These are phyloP conservation scores for Sphaerophoria taeniata DNA, from an alignment of 2,888 invertebrate genomes.

Conservation along the genomic window DNA sequence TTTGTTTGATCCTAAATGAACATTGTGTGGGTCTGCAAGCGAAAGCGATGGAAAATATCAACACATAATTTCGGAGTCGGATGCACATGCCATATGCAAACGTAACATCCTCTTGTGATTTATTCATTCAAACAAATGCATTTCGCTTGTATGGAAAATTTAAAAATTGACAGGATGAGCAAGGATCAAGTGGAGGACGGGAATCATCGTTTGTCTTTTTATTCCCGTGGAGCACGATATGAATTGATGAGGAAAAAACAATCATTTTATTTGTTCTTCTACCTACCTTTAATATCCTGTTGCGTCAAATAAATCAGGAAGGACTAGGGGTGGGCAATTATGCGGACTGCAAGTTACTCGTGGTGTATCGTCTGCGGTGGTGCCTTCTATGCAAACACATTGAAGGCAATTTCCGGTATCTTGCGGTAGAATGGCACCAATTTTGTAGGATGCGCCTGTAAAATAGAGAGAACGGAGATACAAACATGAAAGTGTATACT, in stretches of 20 bases:
- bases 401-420: slow-evolving; percentile 89
- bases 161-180: background rate
- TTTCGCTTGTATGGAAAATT: slow-evolving; percentile 39
- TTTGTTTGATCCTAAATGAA: slow-evolving; percentile 22
- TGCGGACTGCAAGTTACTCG: slow-evolving; percentile 83
- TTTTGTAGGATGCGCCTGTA: slow-evolving; percentile 86
- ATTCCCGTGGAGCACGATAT: slow-evolving; percentile 5
- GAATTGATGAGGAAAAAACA: background rate
- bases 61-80: slow-evolving; percentile 47
- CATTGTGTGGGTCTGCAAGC: background rate
- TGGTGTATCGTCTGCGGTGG: slow-evolving; percentile 81
- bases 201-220: slow-evolving; percentile 6
- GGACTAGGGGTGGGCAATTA: slow-evolving; percentile 82
- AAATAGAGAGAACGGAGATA: slow-evolving; percentile 69
- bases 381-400: slow-evolving; percentile 87
- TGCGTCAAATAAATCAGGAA: slow-evolving; percentile 82
- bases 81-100: slow-evolving; percentile 23
- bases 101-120: slow-evolving; percentile 32
- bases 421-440: slow-evolving; percentile 87
- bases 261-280: slow-evolving; percentile 48
- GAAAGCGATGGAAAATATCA: slow-evolving; percentile 40
- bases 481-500: background rate
- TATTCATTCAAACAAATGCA: slow-evolving; percentile 28
- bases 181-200: background rate
- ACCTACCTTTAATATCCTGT: slow-evolving; percentile 81